Evolutionary conservation across 2,113 vertebrate species (phyloP).

Genomic region (Pygathrix nemaeus): DNA sequence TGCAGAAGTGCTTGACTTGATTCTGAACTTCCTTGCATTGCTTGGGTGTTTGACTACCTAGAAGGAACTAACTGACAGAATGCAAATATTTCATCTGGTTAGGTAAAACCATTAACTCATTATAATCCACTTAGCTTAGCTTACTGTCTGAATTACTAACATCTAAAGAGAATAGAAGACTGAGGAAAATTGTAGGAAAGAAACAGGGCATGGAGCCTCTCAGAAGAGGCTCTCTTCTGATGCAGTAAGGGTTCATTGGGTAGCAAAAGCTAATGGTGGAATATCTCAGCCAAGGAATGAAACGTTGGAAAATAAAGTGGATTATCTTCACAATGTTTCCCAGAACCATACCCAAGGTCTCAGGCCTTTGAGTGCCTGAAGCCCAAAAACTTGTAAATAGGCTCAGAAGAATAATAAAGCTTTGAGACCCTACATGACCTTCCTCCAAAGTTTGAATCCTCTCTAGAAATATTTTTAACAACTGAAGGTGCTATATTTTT

Average conservation of each 20-base stretch:
- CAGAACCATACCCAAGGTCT: neutral
- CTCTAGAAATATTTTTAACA: neutral
- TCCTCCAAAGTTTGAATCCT: neutral
- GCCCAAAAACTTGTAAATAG: neutral
- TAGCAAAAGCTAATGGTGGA: neutral
- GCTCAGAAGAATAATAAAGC: neutral
- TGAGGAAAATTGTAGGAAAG: neutral
- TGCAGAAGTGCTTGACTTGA: neutral
- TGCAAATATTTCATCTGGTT: neutral
- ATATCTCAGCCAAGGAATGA: neutral
- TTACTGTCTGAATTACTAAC: neutral
- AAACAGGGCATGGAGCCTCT: neutral
- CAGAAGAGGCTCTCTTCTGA: neutral
- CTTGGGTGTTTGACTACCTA: neutral
- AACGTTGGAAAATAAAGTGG: neutral
- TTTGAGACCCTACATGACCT: neutral
- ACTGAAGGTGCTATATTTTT: neutral
- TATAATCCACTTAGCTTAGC: neutral
- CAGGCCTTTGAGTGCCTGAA: neutral
- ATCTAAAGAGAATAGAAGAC: neutral
- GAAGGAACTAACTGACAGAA: neutral
- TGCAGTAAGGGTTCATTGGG: neutral
- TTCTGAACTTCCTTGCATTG: neutral
- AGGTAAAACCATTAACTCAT: neutral
- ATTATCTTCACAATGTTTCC: neutral